Percentiles rank a stretch among this genome's conserved stretches.
Evolutionary conservation across 2,113 vertebrate species (phyloP).

Genomic region (Ia io): DNA sequence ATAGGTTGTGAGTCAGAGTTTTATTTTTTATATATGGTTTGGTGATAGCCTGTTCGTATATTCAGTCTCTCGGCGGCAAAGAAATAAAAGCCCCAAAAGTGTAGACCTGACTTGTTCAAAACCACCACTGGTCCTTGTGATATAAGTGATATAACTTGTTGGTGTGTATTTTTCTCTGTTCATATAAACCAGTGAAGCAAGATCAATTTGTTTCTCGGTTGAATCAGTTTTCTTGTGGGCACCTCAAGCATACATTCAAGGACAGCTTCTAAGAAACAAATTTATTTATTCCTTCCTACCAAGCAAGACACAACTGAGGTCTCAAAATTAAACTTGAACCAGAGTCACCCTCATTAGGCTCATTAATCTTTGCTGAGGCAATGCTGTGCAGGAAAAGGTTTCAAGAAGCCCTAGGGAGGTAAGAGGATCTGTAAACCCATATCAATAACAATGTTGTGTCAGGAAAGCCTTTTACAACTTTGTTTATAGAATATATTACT

Average conservation of each 20-base stretch:
- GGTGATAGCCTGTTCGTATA: neutral
- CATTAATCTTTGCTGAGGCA: neutral
- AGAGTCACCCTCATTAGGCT: neutral
- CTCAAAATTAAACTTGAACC: neutral
- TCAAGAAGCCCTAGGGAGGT: neutral
- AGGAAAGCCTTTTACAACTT: neutral
- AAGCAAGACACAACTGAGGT: neutral
- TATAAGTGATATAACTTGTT: constrained; percentile 83
- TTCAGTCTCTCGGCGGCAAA: neutral
- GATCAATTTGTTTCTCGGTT: constrained; percentile 86
- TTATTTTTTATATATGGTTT: neutral
- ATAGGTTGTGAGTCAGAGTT: neutral
- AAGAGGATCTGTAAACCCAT: neutral
- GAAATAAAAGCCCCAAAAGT: neutral
- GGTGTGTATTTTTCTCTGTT: constrained; percentile 83
- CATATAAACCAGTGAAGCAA: constrained; percentile 86
- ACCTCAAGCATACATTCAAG: constrained; percentile 83
- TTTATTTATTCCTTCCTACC: constrained; percentile 79
- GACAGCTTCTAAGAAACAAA: constrained; percentile 85
- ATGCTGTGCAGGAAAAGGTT: neutral
- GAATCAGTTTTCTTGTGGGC: constrained; percentile 85
- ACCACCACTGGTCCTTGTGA: neutral
- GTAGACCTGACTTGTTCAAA: neutral
- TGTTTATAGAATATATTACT: neutral
- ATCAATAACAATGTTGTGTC: neutral